Conservation (phyloP, 1,140 invertebrate species). For the Drosophila rufa region DNA sequence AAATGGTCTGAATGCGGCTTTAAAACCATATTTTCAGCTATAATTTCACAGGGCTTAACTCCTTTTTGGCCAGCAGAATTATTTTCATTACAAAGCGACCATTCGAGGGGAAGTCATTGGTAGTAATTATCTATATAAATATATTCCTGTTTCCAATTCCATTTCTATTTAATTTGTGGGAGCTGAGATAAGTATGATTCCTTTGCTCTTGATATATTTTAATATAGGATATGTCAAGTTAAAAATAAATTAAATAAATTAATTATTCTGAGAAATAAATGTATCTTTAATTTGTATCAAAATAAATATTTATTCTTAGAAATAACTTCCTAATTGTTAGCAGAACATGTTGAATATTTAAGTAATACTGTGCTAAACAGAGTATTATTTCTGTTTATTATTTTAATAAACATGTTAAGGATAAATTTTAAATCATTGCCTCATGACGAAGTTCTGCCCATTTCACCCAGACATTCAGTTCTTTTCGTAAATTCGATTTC, state of each 20-base stretch:
- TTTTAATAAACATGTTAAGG: neutral
- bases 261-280: too few relatives aligned
- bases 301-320: too few relatives aligned
- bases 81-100: constrained; percentile 12
- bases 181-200: neutral
- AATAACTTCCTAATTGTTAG: too few relatives aligned
- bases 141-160: too few relatives aligned
- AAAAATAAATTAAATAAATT: too few relatives aligned
- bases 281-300: too few relatives aligned
- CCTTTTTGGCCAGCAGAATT: constrained; percentile 27
- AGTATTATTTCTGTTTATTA: neutral
- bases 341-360: too few relatives aligned
- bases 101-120: neutral
- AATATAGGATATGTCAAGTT: too few relatives aligned
- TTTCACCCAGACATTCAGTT: neutral
- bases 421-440: neutral
- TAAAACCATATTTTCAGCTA: constrained; percentile 43
- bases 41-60: constrained; percentile 46
- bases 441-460: neutral
- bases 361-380: too few relatives aligned
- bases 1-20: constrained; percentile 31
- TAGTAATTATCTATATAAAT: neutral
- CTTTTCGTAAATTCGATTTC: constrained; percentile 25
- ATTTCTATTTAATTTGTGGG: neutral
- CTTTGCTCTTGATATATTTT: neutral